Evolutionary conservation across 2,797 vertebrate species (phyloP).

Genomic region (Cetoscarus ocellatus): DNA sequence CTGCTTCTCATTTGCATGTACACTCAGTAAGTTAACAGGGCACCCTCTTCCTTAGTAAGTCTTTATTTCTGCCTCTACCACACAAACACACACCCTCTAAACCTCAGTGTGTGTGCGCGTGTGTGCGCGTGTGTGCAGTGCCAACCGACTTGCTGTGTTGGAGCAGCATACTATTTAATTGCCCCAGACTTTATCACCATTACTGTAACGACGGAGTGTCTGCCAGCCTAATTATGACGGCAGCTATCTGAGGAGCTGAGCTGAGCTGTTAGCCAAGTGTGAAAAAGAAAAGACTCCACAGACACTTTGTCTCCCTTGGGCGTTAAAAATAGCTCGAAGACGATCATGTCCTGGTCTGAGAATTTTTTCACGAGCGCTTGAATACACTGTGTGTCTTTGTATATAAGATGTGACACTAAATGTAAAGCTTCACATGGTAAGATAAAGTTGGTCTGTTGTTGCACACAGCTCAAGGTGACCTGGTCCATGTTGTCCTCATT

Average conservation of each 20-base stretch:
- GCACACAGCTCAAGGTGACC: conserved; percentile 72
- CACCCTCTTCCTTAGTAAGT: conserved; percentile 20
- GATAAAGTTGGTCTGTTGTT: conserved; percentile 39
- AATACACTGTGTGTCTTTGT: neutral
- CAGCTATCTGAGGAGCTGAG: conserved; percentile 40
- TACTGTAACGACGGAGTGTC: conserved; percentile 63
- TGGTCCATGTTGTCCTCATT: conserved; percentile 46
- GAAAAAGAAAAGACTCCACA: conserved; percentile 36
- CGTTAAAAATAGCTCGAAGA: conserved; percentile 51
- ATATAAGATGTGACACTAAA: neutral
- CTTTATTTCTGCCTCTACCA: conserved; percentile 36
- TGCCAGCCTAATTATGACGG: conserved; percentile 65
- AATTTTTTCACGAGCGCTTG: neutral
- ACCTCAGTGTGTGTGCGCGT: neutral
- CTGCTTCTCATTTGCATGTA: conserved; percentile 59
- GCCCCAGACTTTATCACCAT: conserved; percentile 69
- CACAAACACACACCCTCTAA: conserved; percentile 32
- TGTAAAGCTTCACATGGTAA: conserved; percentile 12
- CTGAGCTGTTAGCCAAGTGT: conserved; percentile 44
- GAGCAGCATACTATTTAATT: conserved; percentile 68
- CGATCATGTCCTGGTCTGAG: conserved; percentile 14
- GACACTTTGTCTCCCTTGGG: conserved; percentile 29
- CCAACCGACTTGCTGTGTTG: conserved; percentile 2
- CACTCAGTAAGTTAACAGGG: conserved; percentile 37
- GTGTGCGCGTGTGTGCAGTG: conserved; percentile 14